Evolutionary conservation across 2,797 vertebrate species (phyloP).

Genomic region (Dendrocincla fuliginosa): DNA sequence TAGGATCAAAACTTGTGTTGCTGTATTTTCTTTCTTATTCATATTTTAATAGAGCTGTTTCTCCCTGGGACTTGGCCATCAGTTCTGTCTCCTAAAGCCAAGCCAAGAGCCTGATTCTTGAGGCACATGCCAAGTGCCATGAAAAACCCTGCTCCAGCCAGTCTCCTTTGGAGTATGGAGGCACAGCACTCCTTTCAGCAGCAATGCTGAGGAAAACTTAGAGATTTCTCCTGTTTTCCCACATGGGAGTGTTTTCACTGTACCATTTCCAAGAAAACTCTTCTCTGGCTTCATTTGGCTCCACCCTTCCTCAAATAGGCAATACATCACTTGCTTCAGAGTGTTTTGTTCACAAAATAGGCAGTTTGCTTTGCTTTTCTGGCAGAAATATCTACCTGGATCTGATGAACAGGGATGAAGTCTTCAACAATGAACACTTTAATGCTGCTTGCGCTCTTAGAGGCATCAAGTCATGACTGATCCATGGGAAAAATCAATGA

Average conservation of each 20-base stretch:
- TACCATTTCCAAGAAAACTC: background rate
- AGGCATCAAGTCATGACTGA: background rate
- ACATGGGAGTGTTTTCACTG: background rate
- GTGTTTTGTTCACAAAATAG: background rate
- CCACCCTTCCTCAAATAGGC: background rate
- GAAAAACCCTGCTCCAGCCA: background rate
- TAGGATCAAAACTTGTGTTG: background rate
- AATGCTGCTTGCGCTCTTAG: background rate
- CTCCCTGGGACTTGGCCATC: background rate
- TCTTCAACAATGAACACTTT: background rate
- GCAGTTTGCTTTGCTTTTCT: background rate
- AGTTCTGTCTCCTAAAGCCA: background rate
- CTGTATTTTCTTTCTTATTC: background rate
- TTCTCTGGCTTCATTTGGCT: background rate
- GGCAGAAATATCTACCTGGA: background rate
- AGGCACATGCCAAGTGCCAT: accelerated
- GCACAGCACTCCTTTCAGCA: background rate
- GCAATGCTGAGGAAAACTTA: background rate
- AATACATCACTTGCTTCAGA: background rate
- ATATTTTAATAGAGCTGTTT: background rate
- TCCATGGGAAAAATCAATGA: accelerated
- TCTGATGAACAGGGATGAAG: background rate
- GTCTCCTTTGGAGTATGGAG: background rate
- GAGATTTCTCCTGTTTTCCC: background rate
- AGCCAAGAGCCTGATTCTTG: background rate